Base-by-base conservation (phyloP, 2,888 invertebrate genomes). In the Troides aeacus region DNA sequence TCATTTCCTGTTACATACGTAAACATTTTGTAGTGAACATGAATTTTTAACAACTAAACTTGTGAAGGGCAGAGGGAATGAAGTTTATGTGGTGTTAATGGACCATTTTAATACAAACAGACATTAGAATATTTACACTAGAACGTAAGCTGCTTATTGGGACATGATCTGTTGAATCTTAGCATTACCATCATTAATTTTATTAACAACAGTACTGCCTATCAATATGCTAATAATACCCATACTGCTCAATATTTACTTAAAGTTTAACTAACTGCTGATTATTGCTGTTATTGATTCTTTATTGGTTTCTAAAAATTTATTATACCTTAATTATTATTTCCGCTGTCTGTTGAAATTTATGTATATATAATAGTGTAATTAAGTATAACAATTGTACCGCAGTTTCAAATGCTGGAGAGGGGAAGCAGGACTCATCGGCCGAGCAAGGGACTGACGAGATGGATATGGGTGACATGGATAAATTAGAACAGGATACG, bases 381-480 rank as follows among this genome's bases (percentile, higher is more conserved):
- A 57, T 57, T 57, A 57, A 57, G 57, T 57, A 21, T 21, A n/a
- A 21, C n/a, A 21, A 57, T 57, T 57, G n/a, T 57, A 23, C 57
- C 7, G n/a, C 59, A 74, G 75, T 72, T 53, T 46, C 74, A 8
- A 73, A 68, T 30, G 76, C 75, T 53, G 74, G 77, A 65, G 89
- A 90, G 59, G 78, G 72, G n/a, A 90, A 90, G 68, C 85, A 85
- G 71, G 90, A 90, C 39, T 73, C 81, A 0, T 77, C 77, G 18
- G 83, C 84, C 46, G 92, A 92, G 3, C 89, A 88, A 23, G 89
- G 90, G 0, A 79, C 82, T 0, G 92, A 92, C 72, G 92, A 92
- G 71, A 92, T 92, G 90, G 93, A 93, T 61, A 90, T 93, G 82
- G 92, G 88, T 6, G 93, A 93, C 62, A 92, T 93, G 91, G 93